phyloP scores from a whole-genome alignment of 2,797 vertebrate species.

The Tachyglossus aculeatus region DNA sequence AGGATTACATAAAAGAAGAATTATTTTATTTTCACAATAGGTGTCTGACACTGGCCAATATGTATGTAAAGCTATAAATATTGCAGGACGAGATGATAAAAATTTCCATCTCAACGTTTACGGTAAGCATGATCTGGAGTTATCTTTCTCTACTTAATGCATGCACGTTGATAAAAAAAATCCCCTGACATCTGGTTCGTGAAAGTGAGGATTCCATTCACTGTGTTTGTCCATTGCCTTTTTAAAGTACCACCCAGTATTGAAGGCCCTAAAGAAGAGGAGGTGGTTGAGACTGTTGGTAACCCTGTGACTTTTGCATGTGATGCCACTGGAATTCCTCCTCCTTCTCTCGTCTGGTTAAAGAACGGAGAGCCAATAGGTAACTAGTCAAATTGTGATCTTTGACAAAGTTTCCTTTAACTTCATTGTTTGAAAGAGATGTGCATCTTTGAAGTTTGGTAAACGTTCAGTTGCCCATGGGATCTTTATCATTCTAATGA shows the following conservation, averaged over 20 bases:
- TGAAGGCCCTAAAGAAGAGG: constrained; percentile 82
- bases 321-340: constrained; percentile 91
- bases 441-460: too few species aligned
- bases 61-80: constrained; percentile 92
- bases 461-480: too few species aligned
- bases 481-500: too few species aligned
- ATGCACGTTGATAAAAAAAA: constrained; percentile 37
- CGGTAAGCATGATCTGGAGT: constrained; percentile 76
- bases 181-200: not conserved
- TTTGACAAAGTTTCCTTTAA: too few species aligned
- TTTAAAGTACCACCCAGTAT: constrained; percentile 88
- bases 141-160: constrained; percentile 41
- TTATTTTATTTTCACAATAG: constrained; percentile 73
- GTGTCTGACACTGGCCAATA: constrained; percentile 96
- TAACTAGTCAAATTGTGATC: constrained; percentile 56
- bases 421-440: too few species aligned
- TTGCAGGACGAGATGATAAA: constrained; percentile 94
- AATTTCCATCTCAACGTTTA: constrained; percentile 94
- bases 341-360: constrained; percentile 87
- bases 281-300: constrained; percentile 82
- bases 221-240: constrained; percentile 25
- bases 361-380: constrained; percentile 88
- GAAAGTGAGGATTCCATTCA: not conserved
- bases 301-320: constrained; percentile 90
- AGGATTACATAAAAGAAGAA: constrained; percentile 56